phyloP scores from a whole-genome alignment of 2,797 vertebrate species.

The Sitta carolinensis region DNA sequence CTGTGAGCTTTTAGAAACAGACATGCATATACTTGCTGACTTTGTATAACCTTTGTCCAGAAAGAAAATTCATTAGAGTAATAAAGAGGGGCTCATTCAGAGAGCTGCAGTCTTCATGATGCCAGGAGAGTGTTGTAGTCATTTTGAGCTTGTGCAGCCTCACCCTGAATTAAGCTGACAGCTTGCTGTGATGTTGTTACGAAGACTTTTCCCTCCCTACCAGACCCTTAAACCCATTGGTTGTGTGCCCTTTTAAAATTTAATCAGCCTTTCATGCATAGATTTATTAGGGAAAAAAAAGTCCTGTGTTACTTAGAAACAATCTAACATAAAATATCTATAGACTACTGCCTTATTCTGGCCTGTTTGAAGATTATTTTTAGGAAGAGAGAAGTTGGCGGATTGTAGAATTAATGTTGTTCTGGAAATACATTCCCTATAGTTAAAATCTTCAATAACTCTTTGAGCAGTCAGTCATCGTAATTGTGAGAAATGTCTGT shows the following conservation, averaged over 20 bases:
- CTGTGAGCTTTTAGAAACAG: neutral
- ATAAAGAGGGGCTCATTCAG: neutral
- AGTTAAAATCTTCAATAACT: neutral
- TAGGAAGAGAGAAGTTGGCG: neutral
- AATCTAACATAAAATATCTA: neutral
- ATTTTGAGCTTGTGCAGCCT: neutral
- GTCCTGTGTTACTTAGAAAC: neutral
- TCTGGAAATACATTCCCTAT: neutral
- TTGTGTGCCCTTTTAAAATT: neutral
- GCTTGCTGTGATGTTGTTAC: neutral
- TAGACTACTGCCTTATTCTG: neutral
- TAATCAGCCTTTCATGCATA: neutral
- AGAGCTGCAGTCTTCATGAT: neutral
- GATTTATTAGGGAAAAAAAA: neutral
- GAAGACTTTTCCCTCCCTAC: neutral
- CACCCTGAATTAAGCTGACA: neutral
- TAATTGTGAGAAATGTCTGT: neutral
- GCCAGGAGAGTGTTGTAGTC: neutral
- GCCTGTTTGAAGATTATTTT: neutral
- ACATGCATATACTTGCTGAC: fast-evolving
- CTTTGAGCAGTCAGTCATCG: neutral
- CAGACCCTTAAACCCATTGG: neutral
- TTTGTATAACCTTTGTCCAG: neutral
- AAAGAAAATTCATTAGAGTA: neutral
- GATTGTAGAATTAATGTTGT: neutral